Percentiles rank a stretch among this genome's conserved stretches.
phyloP scores from a whole-genome alignment of 2,113 vertebrate species.

The Seriola aureovittata region DNA sequence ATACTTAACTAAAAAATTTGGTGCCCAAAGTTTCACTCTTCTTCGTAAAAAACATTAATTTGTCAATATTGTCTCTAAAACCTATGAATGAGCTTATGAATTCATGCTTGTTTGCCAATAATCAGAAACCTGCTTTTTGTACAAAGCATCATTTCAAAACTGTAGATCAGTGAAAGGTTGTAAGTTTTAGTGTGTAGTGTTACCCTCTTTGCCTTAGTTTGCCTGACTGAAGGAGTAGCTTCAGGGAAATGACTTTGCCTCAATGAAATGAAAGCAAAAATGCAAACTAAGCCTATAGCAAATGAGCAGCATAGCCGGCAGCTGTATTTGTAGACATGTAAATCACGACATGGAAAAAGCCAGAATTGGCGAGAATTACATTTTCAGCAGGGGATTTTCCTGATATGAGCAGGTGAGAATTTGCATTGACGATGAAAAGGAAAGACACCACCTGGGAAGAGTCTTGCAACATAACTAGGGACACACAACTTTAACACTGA shows the following conservation, averaged over 20 bases:
- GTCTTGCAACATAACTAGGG: background rate
- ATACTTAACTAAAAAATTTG: background rate
- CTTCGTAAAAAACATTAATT: background rate
- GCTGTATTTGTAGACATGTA: background rate
- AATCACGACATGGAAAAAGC: background rate
- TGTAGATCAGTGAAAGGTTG: background rate
- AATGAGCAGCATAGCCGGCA: background rate
- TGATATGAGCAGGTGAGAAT: background rate
- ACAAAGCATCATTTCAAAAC: background rate
- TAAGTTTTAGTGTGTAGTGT: background rate
- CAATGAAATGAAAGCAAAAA: slow-evolving; percentile 15
- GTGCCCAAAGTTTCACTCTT: too few relatives aligned
- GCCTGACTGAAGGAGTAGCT: background rate
- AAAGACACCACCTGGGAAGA: background rate
- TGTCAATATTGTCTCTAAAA: background rate
- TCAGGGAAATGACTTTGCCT: background rate
- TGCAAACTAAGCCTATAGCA: background rate
- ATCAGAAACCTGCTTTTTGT: background rate
- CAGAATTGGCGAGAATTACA: background rate
- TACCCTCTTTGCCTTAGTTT: background rate
- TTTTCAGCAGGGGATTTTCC: background rate
- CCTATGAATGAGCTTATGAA: background rate
- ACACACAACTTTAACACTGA: background rate
- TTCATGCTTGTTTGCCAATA: background rate
- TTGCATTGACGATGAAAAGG: slow-evolving; percentile 7